Base-by-base conservation (phyloP, 2,797 vertebrate species). In the Macropodus opercularis region DNA sequence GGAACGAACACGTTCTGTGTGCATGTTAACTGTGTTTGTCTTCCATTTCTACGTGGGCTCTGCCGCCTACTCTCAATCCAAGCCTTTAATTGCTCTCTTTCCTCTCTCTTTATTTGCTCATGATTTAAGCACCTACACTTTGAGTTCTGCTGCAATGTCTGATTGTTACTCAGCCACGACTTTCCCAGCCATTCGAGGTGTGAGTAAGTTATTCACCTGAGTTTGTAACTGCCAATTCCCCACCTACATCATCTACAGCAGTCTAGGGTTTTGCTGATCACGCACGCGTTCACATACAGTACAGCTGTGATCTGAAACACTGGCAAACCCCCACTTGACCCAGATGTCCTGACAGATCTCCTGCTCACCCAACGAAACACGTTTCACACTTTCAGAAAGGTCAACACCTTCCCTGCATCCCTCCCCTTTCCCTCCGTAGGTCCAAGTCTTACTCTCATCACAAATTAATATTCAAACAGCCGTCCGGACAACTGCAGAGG, bases 321-420 rank as follows among this genome's bases (percentile, higher is more conserved):
- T 59, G 21, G 44, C 58, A 47, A 68, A 69, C 58, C 31, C n/a
- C 23, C 18, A 29, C 26, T 1, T 76, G 66, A 80, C 63, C 64
- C 23, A 31, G 26, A 47, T 7, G 13, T 8, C 3, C 23, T 54
- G 64, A 58, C 64, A 48, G 59, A 24, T 58, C 55, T 52, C 56
- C 9, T 4, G 60, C 53, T 58, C 61, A 57, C 13, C 27, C 10
- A 5, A 44, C 61, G 79, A 75, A 86, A 75, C 72, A 61, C 46
- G 44, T 81, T 77, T 80, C 60, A 66, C 64, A 72, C 56, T 62
- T 79, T 75, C 62, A 55, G 36, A 63, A 75, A 77, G 76, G 70
- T 83, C 63, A 42, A n/a, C 17, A 15, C 54, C 60, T 58, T 50
- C 38, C 40, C 35, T 44, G 42, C 29, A 3, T 29, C 36, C 27